Evolutionary conservation across 2,113 vertebrate species (phyloP).

Genomic region (Leptodactylus fuscus): DNA sequence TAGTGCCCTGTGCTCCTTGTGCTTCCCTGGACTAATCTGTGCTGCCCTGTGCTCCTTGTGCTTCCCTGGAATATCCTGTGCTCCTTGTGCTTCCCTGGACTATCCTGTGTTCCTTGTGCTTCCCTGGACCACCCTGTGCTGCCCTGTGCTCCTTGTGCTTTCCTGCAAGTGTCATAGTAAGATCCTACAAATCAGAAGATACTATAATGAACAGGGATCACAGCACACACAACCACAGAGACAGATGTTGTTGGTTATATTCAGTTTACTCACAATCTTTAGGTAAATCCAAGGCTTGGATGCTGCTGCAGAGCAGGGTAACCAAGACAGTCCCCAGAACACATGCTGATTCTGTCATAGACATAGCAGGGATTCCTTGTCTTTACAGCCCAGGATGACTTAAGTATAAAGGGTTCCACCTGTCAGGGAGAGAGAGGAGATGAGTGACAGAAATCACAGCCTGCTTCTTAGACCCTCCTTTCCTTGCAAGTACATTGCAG

Average conservation of each 20-base stretch:
- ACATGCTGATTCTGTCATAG: background rate
- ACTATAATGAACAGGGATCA: background rate
- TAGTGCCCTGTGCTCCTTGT: too few species aligned
- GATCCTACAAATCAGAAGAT: background rate
- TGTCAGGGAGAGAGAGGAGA: conserved; percentile 20
- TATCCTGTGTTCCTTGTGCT: too few species aligned
- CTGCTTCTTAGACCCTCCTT: conserved; percentile 1
- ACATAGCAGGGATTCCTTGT: background rate
- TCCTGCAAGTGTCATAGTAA: too few species aligned
- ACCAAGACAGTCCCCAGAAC: conserved; percentile 16
- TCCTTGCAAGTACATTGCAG: conserved; percentile 1
- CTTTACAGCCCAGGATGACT: background rate
- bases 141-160: too few species aligned
- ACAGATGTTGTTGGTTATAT: background rate
- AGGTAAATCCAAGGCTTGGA: conserved; percentile 8
- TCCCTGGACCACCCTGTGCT: too few species aligned
- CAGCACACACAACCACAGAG: background rate
- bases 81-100: background rate
- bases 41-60: background rate
- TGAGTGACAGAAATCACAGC: conserved; percentile 41
- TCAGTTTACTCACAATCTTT: conserved; percentile 46
- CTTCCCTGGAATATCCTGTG: too few species aligned
- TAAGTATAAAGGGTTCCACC: conserved; percentile 30
- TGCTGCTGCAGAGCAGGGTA: background rate
- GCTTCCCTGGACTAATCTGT: too few species aligned